Conservation (phyloP, 2,888 invertebrate species). For the Gerris lacustris region DNA sequence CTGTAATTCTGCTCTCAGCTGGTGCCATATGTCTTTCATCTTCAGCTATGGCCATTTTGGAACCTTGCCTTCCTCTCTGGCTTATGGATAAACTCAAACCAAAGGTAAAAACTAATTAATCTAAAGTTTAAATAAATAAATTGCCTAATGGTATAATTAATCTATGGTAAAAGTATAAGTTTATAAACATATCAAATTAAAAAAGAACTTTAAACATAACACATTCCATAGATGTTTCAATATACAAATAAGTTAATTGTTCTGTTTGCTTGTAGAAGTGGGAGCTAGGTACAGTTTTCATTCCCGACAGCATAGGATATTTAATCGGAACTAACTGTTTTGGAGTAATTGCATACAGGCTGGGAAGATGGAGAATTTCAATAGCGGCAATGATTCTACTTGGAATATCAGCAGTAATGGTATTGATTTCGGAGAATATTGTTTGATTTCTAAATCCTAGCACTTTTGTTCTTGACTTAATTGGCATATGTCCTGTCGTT, state of each 20-base stretch:
- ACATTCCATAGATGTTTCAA: too few species aligned
- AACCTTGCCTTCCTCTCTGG: constrained; percentile 75
- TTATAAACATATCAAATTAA: not conserved
- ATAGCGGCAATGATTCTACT: constrained; percentile 50
- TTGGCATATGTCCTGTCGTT: too few species aligned
- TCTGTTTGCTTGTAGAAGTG: constrained; percentile 42
- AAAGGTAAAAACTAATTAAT: constrained; percentile 37
- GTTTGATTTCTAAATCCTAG: too few species aligned
- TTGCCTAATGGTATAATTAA: too few species aligned
- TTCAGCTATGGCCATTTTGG: constrained; percentile 67
- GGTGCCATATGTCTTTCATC: constrained; percentile 66
- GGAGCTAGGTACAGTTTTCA: constrained; percentile 69
- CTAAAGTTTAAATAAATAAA: not conserved
- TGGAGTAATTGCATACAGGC: constrained; percentile 50
- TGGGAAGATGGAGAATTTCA: constrained; percentile 53
- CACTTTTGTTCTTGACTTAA: too few species aligned
- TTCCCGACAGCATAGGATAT: constrained; percentile 75
- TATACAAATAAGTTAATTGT: too few species aligned
- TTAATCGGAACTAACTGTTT: constrained; percentile 69
- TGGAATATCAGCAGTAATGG: constrained; percentile 50
- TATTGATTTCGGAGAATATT: constrained; percentile 35
- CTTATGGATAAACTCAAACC: constrained; percentile 53
- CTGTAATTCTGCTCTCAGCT: constrained; percentile 49
- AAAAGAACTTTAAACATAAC: too few species aligned
- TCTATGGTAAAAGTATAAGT: not conserved